Base-by-base conservation (phyloP, 2,113 vertebrate species). In the Muntiacus reevesi region DNA sequence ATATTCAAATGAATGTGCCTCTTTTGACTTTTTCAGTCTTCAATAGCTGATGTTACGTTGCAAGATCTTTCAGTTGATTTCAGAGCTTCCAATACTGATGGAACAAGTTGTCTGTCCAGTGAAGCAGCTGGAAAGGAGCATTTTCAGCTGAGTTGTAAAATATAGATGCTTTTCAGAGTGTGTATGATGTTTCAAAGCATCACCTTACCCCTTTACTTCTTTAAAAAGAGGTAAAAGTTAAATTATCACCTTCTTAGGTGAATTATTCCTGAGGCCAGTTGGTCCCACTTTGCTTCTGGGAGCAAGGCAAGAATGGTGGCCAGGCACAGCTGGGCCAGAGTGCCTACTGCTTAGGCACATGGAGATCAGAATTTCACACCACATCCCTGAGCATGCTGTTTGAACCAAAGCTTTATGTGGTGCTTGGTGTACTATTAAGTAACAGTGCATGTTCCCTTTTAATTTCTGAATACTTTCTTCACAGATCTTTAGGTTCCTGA, bases 401-500 rank as follows among this genome's bases (percentile, higher is more conserved):
- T 96, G 97, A 89, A 59, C 67, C 64, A 57, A 7, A 79, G 74
- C 47, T 89, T 88, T 74, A 19, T 47, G 50, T 94, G 91, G 79
- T 55, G 21, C 30, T 79, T 60, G 40, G 40, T 50, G 2, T 13
- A 36, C 90, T 59, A 11, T 59, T 87, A 11, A 21, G 33, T 36
- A 57, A 25, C 19, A 27, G 28, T 50, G 23, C 59, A 36, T 6
- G 6, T 82, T 92, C 17, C 40, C 71, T 64, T 95, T 79, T 97
- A 96, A 95, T 98, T 98, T 97, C 97, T 84, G 1, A 79, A 97
- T 97, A 92, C 91, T 96, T 98, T 96, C 30, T 92, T 84, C n/a
- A 62, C 98, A 99, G 99, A 98, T 98, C 96, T 99, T 99, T 99
- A 99, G 98, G 98, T 98, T 99, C 98, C 98, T 99, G 98, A 99